Evolutionary conservation across 2,888 invertebrate genomes (phyloP).

Genomic region (Oxystoma pomonae): DNA sequence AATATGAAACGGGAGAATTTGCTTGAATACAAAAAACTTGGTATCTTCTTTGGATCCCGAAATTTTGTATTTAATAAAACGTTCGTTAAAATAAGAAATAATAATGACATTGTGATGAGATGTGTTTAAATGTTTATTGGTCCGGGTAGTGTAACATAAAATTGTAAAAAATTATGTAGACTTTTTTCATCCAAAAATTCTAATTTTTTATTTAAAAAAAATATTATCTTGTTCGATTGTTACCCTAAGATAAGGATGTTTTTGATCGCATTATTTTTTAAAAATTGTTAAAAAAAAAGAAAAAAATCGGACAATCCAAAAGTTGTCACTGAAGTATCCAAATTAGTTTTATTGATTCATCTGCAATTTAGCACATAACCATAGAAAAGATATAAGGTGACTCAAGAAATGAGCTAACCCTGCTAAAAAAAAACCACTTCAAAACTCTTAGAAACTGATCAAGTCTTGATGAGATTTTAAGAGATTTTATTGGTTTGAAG

Average conservation of each 20-base stretch:
- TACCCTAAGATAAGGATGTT: conserved; percentile 35
- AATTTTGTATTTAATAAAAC: background rate
- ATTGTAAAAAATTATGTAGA: background rate
- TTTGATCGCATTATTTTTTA: conserved; percentile 20
- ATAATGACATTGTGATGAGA: background rate
- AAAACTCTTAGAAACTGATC: too few species aligned
- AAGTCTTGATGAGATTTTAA: too few species aligned
- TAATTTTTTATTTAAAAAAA: conserved; percentile 1
- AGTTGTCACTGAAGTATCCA: conserved; percentile 22
- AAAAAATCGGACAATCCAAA: conserved; percentile 25
- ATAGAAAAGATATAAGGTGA: too few species aligned
- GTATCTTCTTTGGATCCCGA: too few species aligned
- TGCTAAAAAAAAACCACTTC: too few species aligned
- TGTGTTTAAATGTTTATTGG: background rate
- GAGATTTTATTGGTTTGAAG: too few species aligned
- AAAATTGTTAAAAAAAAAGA: conserved; percentile 20
- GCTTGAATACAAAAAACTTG: too few species aligned
- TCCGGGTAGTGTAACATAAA: background rate
- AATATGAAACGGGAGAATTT: too few species aligned
- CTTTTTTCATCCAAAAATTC: background rate
- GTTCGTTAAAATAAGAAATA: background rate
- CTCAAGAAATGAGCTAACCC: too few species aligned
- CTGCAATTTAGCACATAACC: too few species aligned
- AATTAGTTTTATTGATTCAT: too few species aligned
- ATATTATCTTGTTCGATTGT: conserved; percentile 36